These are phyloP conservation scores for Ammodytes marinus DNA, from an alignment of 2,113 vertebrate genomes.

Conservation along the genomic window DNA sequence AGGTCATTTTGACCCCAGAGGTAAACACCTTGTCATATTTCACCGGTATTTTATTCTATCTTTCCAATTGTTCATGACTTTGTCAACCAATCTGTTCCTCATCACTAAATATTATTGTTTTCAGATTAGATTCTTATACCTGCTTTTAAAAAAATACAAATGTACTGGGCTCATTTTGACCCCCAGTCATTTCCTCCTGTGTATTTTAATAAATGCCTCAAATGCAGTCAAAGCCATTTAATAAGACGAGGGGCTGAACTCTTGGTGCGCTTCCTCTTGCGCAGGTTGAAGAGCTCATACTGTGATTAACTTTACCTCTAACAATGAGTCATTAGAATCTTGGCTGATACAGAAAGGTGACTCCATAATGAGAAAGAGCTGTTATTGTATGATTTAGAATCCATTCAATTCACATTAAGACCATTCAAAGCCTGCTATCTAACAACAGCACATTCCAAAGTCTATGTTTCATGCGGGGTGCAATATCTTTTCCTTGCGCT, in stretches of 20 bases:
- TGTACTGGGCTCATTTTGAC: too few relatives aligned
- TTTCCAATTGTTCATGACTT: too few relatives aligned
- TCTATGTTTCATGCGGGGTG: constrained; percentile 91
- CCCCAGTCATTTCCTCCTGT: too few relatives aligned
- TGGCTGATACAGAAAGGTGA: constrained; percentile 87
- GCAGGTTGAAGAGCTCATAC: constrained; percentile 29
- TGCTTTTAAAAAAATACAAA: too few relatives aligned
- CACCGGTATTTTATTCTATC: too few relatives aligned
- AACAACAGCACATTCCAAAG: constrained; percentile 85
- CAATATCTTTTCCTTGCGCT: constrained; percentile 88
- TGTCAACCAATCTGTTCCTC: too few relatives aligned
- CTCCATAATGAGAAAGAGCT: constrained; percentile 85
- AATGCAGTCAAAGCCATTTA: constrained; percentile 44
- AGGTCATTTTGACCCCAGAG: too few relatives aligned
- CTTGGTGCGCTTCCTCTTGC: constrained; percentile 20
- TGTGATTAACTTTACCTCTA: neutral
- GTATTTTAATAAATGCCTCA: neutral
- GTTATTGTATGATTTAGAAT: constrained; percentile 91
- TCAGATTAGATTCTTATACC: too few relatives aligned
- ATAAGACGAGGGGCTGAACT: constrained; percentile 44
- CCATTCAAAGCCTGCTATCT: constrained; percentile 77
- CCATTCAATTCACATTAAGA: constrained; percentile 87
- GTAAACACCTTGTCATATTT: too few relatives aligned
- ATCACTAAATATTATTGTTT: too few relatives aligned
- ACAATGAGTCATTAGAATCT: constrained; percentile 79